Evolutionary conservation across 1,140 invertebrate species (phyloP), one percentile per base, ranked within the genome.

Genomic region (Drosophila parabipectinata): DNA sequence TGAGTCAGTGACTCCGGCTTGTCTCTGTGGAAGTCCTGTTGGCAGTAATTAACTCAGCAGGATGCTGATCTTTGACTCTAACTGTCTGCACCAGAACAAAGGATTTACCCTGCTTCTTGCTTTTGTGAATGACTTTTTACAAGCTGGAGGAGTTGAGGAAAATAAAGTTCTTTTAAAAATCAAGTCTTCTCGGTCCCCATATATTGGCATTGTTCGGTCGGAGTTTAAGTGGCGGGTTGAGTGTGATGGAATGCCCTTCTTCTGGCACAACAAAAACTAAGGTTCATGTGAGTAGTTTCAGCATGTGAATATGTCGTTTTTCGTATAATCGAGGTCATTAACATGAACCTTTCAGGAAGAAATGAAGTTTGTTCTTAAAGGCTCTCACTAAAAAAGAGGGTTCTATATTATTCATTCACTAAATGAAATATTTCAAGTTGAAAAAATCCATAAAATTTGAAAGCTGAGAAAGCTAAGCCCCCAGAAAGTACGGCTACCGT

Each of bases 41-140:
- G 79, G 63, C 79, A 88, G 75, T 88, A 88, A 88, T 88, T 88
- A 88, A 88, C 83, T 88, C 83, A 84, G 83, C 83, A 88, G 83
- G 83, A 88, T 88, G 79, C 84, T 88, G 83, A 88, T 88, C 83
- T 88, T 88, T 88, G 83, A 88, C 83, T 88, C 59, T 63, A 76
- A 88, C 84, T 88, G 83, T 88, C 83, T 83, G 83, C 68, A 63
- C 75, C 77, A 60, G 82, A 72, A 88, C 83, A 88, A 88, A 64
- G 76, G 72, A 41, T 48, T 59, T 54, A 39, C 55, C 51, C 50
- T 45, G 54, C 60, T 47, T 39, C 34, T 37, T 37, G 53, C 53
- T 37, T 47, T 57, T 66, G 52, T 66, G 69, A 55, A 58, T 73
- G 83, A 76, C 78, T 82, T 78, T 77, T 77, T 78, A 58, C 57